Base-by-base conservation (phyloP, 2,113 vertebrate species). In the Chitala chitala region DNA sequence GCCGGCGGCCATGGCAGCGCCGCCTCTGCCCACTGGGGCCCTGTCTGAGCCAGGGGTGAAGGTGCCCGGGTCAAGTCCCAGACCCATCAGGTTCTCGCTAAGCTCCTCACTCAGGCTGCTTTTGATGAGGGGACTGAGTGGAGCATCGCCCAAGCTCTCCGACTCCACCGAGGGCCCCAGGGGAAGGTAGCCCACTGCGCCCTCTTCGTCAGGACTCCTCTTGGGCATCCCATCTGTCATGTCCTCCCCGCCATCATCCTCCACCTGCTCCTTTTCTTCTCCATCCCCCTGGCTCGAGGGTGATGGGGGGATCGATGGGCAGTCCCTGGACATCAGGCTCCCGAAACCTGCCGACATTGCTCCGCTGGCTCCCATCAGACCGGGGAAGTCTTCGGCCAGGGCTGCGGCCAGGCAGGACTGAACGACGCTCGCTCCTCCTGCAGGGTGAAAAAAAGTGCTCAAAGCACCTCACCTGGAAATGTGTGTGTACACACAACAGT, bases 21-120 rank as follows among this genome's bases (percentile, higher is more conserved):
- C n/a, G n/a, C n/a, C n/a, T n/a, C n/a, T n/a, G n/a, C n/a, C n/a
- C 6, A 90, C 86, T 65, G 86, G 86, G 3, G 86, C 85, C 48
- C 81, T 78, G 81, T 86, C 73, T 46, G 82, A 89, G 77, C 83
- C 90, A 33, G 85, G 89, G 71, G 83, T 90, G 75, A 90, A 90
- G 3, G 81, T 76, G 33, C 81, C 87, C 0, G 88, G 87, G 77
- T 90, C 86, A 1, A 90, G 87, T 17, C 90, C 90, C 81, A 94
- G 81, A 40, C 91, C 93, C 74, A 94, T 74, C 15, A 95, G 89
- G 77, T 94, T 95, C 85, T 93, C 92, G 78, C 91, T 93, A 56
- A 94, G 86, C 83, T 95, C 94, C 77, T 94, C 92, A n/a, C 92
- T 94, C 71, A 94, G 88, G 76, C 93, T 94, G 75, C 90, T 93